Evolutionary conservation across 2,888 invertebrate species (phyloP), one percentile per base, ranked within the genome.

Genomic region (Zaprionus bogoriensis): DNA sequence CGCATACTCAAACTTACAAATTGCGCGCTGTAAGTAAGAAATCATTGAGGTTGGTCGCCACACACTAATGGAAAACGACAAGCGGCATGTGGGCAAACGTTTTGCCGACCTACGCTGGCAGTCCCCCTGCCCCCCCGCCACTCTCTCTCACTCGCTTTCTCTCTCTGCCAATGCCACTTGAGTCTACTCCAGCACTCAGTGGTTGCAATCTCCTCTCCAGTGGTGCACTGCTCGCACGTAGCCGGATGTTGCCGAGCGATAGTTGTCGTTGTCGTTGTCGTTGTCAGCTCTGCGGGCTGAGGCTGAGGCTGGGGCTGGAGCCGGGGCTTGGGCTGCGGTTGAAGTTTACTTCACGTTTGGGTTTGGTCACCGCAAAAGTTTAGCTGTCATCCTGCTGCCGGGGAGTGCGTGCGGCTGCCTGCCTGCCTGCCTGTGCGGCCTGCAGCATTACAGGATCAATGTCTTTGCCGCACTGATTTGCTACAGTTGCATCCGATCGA

Each of bases 41-140:
- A 82, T 82, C 82, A 82, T 87, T 84, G 85, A 87, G 81, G 87
- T 78, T 84, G 84, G 87, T 77, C 82, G 75, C 70, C 67, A 55
- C 80, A 55, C 80, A 69, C 87, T 82, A 82, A 87, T 87, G 87
- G 81, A 81, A 77, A 84, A 77, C 82, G 87, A 82, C 82, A 80
- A 75, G 84, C 77, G 76, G 75, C 82, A 84, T 82, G 82, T 84
- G 87, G 81, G 75, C 70, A 80, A 71, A 74, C 67, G 71, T 57
- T 71, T 66, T 67, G 39, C 64, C 46, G 52, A 42, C 48, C 20
- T 27, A 44, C 7, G 14, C 14, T 4, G n/a, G 1, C 22, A 1
- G 4, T 6, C 23, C 22, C 19, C 9, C 4, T 9, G 25, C 41
- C 22, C 23, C 12, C 14, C 25, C 5, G 10, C 23, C 20, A 5